phyloP scores from a whole-genome alignment of 2,113 vertebrate species.

The Forbesichthys papilliferus region DNA sequence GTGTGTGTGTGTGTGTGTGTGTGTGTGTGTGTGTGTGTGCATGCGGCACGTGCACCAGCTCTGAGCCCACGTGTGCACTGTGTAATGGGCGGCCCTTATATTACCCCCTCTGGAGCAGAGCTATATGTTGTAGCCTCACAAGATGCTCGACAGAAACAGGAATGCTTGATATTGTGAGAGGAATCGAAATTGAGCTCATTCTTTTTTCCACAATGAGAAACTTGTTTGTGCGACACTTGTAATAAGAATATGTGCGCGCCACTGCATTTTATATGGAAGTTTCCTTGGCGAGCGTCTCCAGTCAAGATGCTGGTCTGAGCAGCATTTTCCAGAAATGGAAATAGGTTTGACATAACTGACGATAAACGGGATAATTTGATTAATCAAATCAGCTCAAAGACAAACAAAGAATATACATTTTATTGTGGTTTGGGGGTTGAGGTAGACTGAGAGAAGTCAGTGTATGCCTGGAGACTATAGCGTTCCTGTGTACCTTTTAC shows the following conservation, averaged over 20 bases:
- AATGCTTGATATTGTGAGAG: constrained; percentile 39
- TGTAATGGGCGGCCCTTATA: neutral
- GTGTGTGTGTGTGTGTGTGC: constrained; percentile 2
- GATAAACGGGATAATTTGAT: constrained; percentile 62
- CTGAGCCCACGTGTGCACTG: constrained; percentile 21
- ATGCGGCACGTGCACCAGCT: neutral
- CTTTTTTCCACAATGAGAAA: constrained; percentile 73
- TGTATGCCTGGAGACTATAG: constrained; percentile 7
- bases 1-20: constrained; percentile 4
- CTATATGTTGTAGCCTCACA: constrained; percentile 36
- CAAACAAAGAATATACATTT: constrained; percentile 43
- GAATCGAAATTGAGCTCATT: constrained; percentile 53
- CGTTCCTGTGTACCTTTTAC: neutral
- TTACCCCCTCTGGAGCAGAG: neutral
- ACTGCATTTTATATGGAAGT: constrained; percentile 71
- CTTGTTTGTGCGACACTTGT: constrained; percentile 71
- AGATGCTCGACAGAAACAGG: constrained; percentile 15
- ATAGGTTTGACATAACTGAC: constrained; percentile 50
- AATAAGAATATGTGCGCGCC: constrained; percentile 48
- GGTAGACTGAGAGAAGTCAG: neutral
- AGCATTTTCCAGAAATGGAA: constrained; percentile 53
- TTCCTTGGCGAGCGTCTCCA: constrained; percentile 53
- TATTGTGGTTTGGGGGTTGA: constrained; percentile 12
- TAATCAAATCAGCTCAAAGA: constrained; percentile 44
- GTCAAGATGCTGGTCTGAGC: constrained; percentile 24